These are phyloP conservation scores for Protobothrops mucrosquamatus DNA, from an alignment of 2,113 vertebrate genomes.

Conservation along the genomic window DNA sequence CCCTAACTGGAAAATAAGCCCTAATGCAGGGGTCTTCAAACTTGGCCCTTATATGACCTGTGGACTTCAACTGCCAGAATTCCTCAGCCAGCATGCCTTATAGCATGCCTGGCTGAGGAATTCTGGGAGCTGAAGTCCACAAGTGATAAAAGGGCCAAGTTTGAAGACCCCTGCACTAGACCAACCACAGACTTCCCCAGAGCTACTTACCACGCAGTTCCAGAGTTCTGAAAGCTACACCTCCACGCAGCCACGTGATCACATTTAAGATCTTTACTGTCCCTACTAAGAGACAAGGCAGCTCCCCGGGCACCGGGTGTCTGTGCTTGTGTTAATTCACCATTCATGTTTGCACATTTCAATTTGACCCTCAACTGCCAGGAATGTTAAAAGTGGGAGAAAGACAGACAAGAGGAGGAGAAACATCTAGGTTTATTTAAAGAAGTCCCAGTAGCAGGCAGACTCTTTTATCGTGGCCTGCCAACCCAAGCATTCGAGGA, in stretches of 20 bases:
- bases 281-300: background rate
- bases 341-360: background rate
- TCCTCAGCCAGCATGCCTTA: too few relatives aligned
- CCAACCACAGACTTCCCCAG: background rate
- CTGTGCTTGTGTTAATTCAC: background rate
- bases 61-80: too few relatives aligned
- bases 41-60: too few relatives aligned
- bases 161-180: too few relatives aligned
- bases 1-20: too few relatives aligned
- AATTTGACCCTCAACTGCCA: background rate
- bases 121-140: too few relatives aligned
- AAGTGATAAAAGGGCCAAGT: too few relatives aligned
- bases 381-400: background rate
- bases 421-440: background rate
- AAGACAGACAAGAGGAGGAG: background rate
- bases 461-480: slow-evolving; percentile 1
- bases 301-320: background rate
- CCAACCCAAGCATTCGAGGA: slow-evolving; percentile 5
- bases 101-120: too few relatives aligned
- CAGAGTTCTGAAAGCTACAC: background rate
- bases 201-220: background rate
- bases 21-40: too few relatives aligned
- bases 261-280: background rate
- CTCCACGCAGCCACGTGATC: background rate
- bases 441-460: background rate